Evolutionary conservation across 2,888 invertebrate species (phyloP), one percentile per base, ranked within the genome.

Genomic region (Tipula confusa): DNA sequence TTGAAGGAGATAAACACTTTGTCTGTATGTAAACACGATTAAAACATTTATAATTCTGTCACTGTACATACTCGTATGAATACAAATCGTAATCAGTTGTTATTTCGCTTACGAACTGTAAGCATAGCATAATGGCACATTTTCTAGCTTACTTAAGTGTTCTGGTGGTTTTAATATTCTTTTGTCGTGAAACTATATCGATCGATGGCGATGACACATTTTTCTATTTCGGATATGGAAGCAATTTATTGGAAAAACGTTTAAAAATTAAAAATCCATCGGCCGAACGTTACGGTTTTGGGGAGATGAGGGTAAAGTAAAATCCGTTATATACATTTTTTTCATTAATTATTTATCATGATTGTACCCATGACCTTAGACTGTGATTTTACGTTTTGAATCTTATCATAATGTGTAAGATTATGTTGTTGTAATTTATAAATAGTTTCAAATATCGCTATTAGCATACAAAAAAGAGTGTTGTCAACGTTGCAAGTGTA

Each of bases 181-280:
- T 64, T 13, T 24, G 64, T 24, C 64, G 3, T 24, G 18, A 9
- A 64, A 64, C 64, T 0, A 24, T 64, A 24, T 64, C 64, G 9
- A 24, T 64, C 11, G 64, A 64, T 24, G 64, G 64, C 24, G 87
- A 85, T 33, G 83, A 85, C 33, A 91, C 91, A 38, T 96, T 96
- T 88, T 89, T 94, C 43, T 98, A 98, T 89, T 98, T 97, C 89
- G 96, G 95, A 0, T 98, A 95, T 88, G 97, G 97, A 0, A 97
- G 97, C 88, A 98, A 98, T 90, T 92, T 97, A 88, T 90, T 96
- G 81, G 91, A 93, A 11, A 93, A 93, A 88, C 91, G 97, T 86
- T 94, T 98, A 85, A 95, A 92, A 85, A 92, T 96, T 28, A 93
- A 94, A 86, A 97, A 96, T 89, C 95, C 96, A 31, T 92, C 93